Base-by-base conservation (phyloP, 2,113 vertebrate genomes). In the Ginglymostoma cirratum region DNA sequence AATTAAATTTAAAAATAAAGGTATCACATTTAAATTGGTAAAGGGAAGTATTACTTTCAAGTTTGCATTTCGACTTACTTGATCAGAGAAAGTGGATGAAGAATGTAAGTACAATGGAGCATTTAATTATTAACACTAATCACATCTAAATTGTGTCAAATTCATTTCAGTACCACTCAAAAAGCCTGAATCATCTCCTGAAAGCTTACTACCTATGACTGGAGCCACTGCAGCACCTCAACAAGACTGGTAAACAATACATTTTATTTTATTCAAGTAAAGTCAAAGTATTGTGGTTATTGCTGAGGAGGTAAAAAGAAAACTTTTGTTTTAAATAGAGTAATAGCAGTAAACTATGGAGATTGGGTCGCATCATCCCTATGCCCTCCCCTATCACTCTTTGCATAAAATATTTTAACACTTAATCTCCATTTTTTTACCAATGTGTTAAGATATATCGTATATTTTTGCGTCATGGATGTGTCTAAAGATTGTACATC, bases 91-190 rank as follows among this genome's bases (percentile, higher is more conserved):
- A 61, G 14, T 65, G 87, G 30, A n/a, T 30, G n/a, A 34, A 92
- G 55, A 17, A 61, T 90, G 52, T 61, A 90, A 90, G 52, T 65
- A n/a, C 61, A 93, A 93, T 67, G 55, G n/a, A 93, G 55, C 61
- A 93, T 66, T 93, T 92, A 30, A 93, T n/a, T 34, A 92, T 38
- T 21, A 34, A 7, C 87, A 15, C 65, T 38, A 90, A 93, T 93
- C 61, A 93, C 34, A 76, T 72, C 69, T 95, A 72, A 95, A 95
- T 72, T 95, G 7, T 95, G 67, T 72, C 67, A 95, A 72, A 95
- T 95, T 95, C 38, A 95, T 95, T 95, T 95, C 94, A 95, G 94
- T 95, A 72, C 69, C 94, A 95, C 14, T 48, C 67, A 72, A 95
- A 95, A 70, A 30, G 69, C 8, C 69, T 52, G 94, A 95, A 4